phyloP scores from a whole-genome alignment of 2,113 vertebrate genomes.

The Zootoca vivipara region DNA sequence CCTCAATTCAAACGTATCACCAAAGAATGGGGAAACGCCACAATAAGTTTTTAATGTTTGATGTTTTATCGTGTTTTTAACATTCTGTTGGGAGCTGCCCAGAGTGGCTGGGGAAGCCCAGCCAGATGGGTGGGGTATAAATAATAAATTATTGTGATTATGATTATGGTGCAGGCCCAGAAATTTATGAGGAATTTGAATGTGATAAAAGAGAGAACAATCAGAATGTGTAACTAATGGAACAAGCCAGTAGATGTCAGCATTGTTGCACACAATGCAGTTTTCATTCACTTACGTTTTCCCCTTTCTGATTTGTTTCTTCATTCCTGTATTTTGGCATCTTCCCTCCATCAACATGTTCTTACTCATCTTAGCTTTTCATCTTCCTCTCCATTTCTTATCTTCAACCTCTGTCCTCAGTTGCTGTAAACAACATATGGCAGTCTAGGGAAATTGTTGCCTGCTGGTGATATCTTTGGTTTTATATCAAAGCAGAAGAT shows the following conservation, averaged over 20 bases:
- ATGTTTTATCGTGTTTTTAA: no score
- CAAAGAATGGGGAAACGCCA: no score
- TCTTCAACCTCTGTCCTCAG: not conserved
- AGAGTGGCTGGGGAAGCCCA: no score
- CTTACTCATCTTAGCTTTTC: not conserved
- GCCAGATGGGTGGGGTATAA: no score
- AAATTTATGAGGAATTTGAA: not conserved
- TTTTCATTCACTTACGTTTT: fast-evolving
- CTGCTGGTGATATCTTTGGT: fast-evolving
- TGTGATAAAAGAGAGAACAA: fast-evolving
- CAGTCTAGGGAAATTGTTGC: fast-evolving
- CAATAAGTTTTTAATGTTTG: no score
- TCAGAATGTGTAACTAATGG: fast-evolving
- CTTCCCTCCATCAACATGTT: not conserved
- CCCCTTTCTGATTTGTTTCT: not conserved
- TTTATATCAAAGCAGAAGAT: fast-evolving
- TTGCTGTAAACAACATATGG: not conserved
- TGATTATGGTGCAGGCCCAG: not conserved
- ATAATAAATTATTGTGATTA: no score
- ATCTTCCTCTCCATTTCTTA: not conserved
- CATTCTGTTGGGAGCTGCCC: no score
- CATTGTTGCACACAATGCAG: fast-evolving
- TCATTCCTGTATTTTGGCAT: not conserved
- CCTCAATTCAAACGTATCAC: no score
- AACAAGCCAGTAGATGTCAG: conserved; percentile 6